Conservation (phyloP, 2,113 vertebrate species). For the Cricetomys ansorgei region DNA sequence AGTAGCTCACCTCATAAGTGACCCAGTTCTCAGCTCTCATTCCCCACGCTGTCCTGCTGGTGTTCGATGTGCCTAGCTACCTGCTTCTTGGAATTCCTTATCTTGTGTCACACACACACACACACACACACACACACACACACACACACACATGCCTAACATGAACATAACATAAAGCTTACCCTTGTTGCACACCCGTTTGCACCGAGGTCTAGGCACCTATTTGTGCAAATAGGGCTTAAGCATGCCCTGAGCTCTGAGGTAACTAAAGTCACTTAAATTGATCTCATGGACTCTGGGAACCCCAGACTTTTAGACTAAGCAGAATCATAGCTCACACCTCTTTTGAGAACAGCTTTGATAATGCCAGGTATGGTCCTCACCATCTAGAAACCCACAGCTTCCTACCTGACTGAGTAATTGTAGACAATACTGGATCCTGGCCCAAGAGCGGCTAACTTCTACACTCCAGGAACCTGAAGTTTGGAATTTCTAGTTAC, state of each 20-base stretch:
- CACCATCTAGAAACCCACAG: not conserved
- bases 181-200: not conserved
- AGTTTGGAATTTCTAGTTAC: not conserved
- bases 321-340: not conserved
- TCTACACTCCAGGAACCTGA: not conserved
- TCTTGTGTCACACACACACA: not conserved
- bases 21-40: not conserved
- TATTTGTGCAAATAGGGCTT: not conserved
- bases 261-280: not conserved
- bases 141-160: not conserved
- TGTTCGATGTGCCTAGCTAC: not conserved
- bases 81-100: not conserved
- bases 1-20: not conserved
- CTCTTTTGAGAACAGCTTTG: not conserved
- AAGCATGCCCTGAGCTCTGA: not conserved
- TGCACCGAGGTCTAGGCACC: no score
- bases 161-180: not conserved
- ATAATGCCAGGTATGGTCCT: no score
- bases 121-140: not conserved
- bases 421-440: fast-evolving
- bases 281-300: not conserved
- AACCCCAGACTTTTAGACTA: not conserved
- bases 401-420: not conserved
- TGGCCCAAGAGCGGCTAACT: not conserved
- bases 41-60: not conserved